Conservation (phyloP, 2,113 vertebrate species). For the Cyprinus carpio region DNA sequence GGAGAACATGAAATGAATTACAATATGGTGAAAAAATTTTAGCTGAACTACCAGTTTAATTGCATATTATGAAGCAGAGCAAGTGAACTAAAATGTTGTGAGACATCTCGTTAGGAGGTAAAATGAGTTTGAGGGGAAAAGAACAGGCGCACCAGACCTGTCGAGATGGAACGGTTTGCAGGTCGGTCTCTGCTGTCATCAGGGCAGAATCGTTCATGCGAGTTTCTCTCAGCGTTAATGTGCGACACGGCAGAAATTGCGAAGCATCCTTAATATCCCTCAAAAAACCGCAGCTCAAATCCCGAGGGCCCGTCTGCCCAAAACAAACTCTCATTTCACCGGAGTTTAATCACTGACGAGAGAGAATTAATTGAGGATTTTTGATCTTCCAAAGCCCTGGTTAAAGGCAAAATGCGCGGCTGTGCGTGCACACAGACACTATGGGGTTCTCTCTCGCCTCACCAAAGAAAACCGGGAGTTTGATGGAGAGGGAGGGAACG, state of each 20-base stretch:
- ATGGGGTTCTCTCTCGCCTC: constrained; percentile 81
- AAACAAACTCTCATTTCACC: constrained; percentile 34
- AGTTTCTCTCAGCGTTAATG: constrained; percentile 31
- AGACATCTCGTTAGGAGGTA: not conserved
- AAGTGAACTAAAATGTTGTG: not conserved
- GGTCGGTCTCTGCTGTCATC: not conserved
- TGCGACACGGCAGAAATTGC: constrained; percentile 33
- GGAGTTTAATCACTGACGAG: constrained; percentile 35
- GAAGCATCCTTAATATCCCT: constrained; percentile 10
- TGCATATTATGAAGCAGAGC: not conserved
- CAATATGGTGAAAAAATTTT: not conserved
- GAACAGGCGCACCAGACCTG: not conserved
- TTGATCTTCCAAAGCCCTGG: not conserved
- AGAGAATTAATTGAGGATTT: constrained; percentile 29
- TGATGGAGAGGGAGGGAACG: constrained; percentile 48
- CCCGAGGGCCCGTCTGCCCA: constrained; percentile 31
- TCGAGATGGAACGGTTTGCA: not conserved
- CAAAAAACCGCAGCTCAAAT: constrained; percentile 26
- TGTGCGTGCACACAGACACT: constrained; percentile 61
- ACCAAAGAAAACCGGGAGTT: constrained; percentile 62
- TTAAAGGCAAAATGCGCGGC: not conserved
- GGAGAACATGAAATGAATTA: not conserved
- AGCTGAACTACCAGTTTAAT: not conserved
- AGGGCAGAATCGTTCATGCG: constrained; percentile 21
- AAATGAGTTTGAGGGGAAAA: not conserved